Evolutionary conservation across 1,140 invertebrate species (phyloP).

Genomic region (Elysia chlorotica): DNA sequence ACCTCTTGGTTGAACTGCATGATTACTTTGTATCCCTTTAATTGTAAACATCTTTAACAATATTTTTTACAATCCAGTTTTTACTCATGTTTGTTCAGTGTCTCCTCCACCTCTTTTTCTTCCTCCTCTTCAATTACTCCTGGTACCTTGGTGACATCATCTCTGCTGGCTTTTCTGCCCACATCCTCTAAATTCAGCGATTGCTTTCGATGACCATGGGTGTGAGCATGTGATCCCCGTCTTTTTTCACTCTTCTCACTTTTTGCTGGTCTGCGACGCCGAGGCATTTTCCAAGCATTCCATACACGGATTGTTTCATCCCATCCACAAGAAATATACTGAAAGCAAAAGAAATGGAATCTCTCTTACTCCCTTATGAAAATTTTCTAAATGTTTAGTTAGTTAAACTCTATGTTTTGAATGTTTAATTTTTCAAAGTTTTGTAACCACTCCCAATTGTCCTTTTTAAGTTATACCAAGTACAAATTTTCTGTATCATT

Average conservation of each 20-base stretch:
- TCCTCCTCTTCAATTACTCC: background rate
- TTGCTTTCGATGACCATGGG: background rate
- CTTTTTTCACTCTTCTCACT: background rate
- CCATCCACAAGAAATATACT: constrained; percentile 61
- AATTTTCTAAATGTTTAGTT: background rate
- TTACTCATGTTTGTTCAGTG: background rate
- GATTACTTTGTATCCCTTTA: background rate
- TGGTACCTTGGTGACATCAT: background rate
- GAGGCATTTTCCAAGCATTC: constrained; percentile 59
- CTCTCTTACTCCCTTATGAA: background rate
- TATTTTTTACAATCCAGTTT: background rate
- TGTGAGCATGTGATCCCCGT: background rate
- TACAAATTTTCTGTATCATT: too few relatives aligned
- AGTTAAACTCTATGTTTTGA: background rate
- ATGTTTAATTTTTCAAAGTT: background rate
- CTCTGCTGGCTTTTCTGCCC: background rate
- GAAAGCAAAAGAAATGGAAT: constrained; percentile 19
- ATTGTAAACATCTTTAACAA: background rate
- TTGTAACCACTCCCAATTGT: background rate
- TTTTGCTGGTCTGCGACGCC: constrained; percentile 22
- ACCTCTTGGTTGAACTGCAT: too few relatives aligned
- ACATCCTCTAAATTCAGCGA: background rate
- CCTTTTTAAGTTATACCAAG: background rate
- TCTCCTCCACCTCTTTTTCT: background rate
- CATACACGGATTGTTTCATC: constrained; percentile 60